Base-by-base conservation (phyloP, 1,140 invertebrate species). In the Pogonus chalceus region DNA sequence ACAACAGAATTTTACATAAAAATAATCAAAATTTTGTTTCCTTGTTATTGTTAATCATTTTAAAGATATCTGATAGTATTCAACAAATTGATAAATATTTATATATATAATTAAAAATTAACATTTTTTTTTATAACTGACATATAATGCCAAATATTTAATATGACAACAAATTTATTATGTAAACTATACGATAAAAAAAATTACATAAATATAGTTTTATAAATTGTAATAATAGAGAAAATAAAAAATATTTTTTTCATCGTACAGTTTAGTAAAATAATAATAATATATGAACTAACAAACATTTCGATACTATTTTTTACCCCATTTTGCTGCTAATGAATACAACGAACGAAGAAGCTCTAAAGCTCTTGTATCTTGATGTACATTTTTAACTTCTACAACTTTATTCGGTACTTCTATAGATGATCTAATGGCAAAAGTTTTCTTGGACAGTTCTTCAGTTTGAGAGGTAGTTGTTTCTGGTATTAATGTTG, bases 321-420 rank as follows among this genome's bases (percentile, higher is more conserved):
- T 43, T 43, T 72, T 77, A 62, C 82, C 83, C 80, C 83, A 89
- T 72, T 83, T 82, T 12, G 87, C 84, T 43, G 88, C 87, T 65
- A 90, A 81, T 52, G 82, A 81, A 70, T 90, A 90, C 50, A 90
- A 73, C 54, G 87, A 87, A 70, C 85, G 83, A 60, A 90, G 76
- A 58, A 90, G 72, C 69, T 90, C 87, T 54, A 90, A 71, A 1
- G 87, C 87, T 66, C 88, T 77, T 2, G 78, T 79, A 63, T 90
- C 87, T 10, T 87, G 82, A 54, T 70, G 61, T 65, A 60, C 74
- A 66, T 63, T 72, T 72, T 58, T 59, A 52, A 55, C 55, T 35
- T 65, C 61, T 55, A 69, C 66, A 52, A 60, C 56, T 22, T 54
- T 65, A 56, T 63, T 67, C 20, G 57, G 18, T 39, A 48, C 58